Evolutionary conservation across 1,140 invertebrate genomes (phyloP).

Genomic region (Macrobrachium rosenbergii): DNA sequence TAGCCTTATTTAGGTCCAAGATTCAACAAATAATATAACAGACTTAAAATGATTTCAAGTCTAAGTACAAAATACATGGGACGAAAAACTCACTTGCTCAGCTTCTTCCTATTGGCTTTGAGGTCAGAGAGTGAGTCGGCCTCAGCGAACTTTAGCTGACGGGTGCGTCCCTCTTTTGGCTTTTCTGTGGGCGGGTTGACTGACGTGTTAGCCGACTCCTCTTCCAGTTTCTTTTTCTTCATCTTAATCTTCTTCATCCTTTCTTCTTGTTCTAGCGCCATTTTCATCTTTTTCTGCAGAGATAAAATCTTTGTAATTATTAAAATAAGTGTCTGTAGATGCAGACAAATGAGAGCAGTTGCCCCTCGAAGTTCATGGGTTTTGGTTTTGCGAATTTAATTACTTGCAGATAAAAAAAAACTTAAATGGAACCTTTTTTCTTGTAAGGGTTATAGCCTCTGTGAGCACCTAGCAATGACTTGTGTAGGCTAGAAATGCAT

Average conservation of each 20-base stretch:
- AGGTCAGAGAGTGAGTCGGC: conserved; percentile 36
- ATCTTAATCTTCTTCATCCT: not conserved
- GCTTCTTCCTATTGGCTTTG: conserved; percentile 40
- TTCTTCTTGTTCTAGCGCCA: not conserved
- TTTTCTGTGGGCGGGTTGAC: not conserved
- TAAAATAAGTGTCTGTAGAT: not conserved
- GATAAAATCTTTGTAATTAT: not conserved
- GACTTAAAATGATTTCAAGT: too few relatives aligned
- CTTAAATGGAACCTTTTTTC: too few relatives aligned
- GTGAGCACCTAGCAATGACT: too few relatives aligned
- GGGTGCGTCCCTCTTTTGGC: conserved; percentile 72
- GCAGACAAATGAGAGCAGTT: not conserved
- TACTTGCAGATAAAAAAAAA: too few relatives aligned
- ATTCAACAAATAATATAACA: not conserved
- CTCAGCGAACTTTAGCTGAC: conserved; percentile 70
- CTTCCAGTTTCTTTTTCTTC: conserved; percentile 20
- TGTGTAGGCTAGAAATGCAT: too few relatives aligned
- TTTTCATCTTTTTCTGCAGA: not conserved
- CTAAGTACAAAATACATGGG: conserved; percentile 8
- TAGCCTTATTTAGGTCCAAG: too few relatives aligned
- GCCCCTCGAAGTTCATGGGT: too few relatives aligned
- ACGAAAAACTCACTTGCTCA: conserved; percentile 41
- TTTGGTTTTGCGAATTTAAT: too few relatives aligned
- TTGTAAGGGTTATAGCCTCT: too few relatives aligned
- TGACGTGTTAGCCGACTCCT: not conserved